Conservation (phyloP, 2,888 invertebrate species). For the Anoplius nigerrimus region DNA sequence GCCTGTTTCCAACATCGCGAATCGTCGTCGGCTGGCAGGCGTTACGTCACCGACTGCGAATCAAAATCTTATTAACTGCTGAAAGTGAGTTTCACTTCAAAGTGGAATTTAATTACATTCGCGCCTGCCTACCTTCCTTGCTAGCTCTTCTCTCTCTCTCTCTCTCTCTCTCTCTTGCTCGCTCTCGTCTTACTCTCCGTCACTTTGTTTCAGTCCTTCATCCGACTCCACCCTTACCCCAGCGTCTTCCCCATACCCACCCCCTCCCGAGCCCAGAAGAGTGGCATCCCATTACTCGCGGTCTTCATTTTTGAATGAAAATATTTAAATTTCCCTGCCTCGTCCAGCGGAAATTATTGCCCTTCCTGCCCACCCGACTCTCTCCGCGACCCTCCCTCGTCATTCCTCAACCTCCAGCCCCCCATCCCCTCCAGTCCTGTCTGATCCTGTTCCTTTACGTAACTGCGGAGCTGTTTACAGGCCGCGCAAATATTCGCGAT, state of each 20-base stretch:
- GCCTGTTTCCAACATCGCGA: constrained; percentile 26
- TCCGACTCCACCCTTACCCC: neutral
- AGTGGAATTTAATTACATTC: constrained; percentile 68
- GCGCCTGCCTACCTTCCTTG: constrained; percentile 55
- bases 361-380: constrained; percentile 31
- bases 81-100: constrained; percentile 66
- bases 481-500: constrained; percentile 45
- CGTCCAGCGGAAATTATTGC: constrained; percentile 59
- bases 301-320: constrained; percentile 59
- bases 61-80: constrained; percentile 68
- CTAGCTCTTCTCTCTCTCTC: constrained; percentile 34
- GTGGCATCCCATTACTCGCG: constrained; percentile 49
- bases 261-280: constrained; percentile 7
- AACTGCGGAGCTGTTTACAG: constrained; percentile 34
- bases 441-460: constrained; percentile 13
- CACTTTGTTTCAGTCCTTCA: constrained; percentile 2
- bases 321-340: constrained; percentile 59
- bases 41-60: constrained; percentile 60
- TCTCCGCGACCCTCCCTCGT: neutral
- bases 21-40: constrained; percentile 21
- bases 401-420: neutral
- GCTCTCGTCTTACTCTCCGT: constrained; percentile 4
- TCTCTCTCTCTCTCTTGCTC: constrained; percentile 8
- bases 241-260: constrained; percentile 19
- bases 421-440: neutral